Percentiles rank a stretch among this genome's conserved stretches.
These are phyloP conservation scores for Salpingus planirostris DNA, from an alignment of 2,888 invertebrate species.

Conservation along the genomic window DNA sequence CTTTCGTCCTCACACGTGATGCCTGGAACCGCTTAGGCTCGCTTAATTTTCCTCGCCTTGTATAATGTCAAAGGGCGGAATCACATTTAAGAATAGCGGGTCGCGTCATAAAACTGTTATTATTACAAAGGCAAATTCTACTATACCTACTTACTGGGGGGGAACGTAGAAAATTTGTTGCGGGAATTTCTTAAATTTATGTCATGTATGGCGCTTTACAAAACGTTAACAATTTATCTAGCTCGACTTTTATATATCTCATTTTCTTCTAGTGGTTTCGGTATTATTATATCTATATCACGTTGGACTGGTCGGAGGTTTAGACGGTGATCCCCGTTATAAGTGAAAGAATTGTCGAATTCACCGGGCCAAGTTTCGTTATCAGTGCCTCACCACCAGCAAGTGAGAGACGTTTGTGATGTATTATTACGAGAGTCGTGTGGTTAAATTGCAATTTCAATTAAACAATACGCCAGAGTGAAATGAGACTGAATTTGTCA, in stretches of 20 bases:
- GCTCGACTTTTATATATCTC: conserved; percentile 37
- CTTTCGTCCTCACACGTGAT: too few species aligned
- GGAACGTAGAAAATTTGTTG: conserved; percentile 16
- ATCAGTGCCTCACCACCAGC: conserved; percentile 16
- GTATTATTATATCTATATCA: conserved; percentile 24
- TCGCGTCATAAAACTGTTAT: conserved; percentile 5
- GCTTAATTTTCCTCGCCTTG: conserved; percentile 29
- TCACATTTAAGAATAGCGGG: conserved; percentile 11
- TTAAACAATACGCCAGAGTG: conserved; percentile 21
- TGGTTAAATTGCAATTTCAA: conserved; percentile 28
- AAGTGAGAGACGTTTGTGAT: neutral
- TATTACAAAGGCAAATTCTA: conserved; percentile 18
- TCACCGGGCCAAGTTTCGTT: conserved; percentile 20
- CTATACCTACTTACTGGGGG: too few species aligned
- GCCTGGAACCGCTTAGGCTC: too few species aligned
- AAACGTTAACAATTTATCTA: conserved; percentile 37
- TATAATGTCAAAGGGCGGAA: too few species aligned
- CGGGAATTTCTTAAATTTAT: conserved; percentile 19
- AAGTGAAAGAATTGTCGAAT: too few species aligned
- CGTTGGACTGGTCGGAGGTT: conserved; percentile 9
- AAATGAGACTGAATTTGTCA: conserved; percentile 21
- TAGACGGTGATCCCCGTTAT: conserved; percentile 27
- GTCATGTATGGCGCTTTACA: conserved; percentile 31
- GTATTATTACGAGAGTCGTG: conserved; percentile 23
- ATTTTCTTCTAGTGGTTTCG: conserved; percentile 32